These are phyloP conservation scores for Magallana gigas DNA, from an alignment of 1,140 invertebrate genomes.

Conservation along the genomic window DNA sequence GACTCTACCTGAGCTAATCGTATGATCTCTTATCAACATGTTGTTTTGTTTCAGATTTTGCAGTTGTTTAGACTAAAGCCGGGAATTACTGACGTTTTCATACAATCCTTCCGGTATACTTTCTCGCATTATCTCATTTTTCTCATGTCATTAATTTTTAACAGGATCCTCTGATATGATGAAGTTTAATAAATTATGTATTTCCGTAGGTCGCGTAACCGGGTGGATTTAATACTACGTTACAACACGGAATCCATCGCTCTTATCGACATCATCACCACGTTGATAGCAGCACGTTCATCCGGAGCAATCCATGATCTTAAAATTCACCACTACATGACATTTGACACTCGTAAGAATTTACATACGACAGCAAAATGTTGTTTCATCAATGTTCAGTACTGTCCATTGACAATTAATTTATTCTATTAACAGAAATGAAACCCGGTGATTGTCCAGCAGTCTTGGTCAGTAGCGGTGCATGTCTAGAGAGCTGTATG, in stretches of 20 bases:
- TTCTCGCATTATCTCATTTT: no score
- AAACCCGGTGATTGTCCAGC: neutral
- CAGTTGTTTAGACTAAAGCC: neutral
- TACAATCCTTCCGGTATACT: neutral
- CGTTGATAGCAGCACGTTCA: neutral
- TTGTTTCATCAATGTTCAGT: neutral
- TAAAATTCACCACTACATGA: neutral
- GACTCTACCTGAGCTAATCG: neutral
- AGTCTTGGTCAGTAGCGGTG: neutral
- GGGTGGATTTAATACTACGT: neutral
- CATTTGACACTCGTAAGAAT: neutral
- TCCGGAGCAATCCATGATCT: neutral
- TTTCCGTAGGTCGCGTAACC: neutral
- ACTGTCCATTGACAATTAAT: neutral
- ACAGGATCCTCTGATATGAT: no score
- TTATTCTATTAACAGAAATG: neutral
- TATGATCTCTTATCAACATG: neutral
- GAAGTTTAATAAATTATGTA: no score
- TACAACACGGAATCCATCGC: neutral
- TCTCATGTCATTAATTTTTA: no score
- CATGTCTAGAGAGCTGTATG: neutral
- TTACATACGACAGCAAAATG: no score
- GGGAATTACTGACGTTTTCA: neutral
- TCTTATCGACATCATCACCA: neutral
- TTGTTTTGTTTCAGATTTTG: neutral